phyloP scores from a whole-genome alignment of 1,140 invertebrate species.

The Gryllus bimaculatus region DNA sequence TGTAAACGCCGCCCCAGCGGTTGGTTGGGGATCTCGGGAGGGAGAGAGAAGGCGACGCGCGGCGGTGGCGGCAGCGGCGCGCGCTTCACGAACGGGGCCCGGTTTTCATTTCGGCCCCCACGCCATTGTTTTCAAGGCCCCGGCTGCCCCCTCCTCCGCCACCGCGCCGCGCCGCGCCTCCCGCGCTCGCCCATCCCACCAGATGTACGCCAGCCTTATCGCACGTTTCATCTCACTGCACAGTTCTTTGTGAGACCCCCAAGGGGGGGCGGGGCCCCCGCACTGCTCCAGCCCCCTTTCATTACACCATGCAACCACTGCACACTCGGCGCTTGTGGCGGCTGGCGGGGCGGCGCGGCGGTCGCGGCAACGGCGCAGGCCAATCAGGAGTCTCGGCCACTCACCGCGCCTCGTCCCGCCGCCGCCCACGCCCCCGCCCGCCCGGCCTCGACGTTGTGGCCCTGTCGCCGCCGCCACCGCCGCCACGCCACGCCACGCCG shows the following conservation, averaged over 20 bases:
- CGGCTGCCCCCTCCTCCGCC: neutral
- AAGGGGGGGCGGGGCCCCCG: conserved; percentile 12
- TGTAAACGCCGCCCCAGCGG: neutral
- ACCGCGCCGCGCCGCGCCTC: neutral
- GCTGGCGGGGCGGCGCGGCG: no score
- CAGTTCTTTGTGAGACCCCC: neutral
- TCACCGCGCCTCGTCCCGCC: neutral
- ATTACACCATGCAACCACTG: conserved; percentile 13
- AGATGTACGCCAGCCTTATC: conserved; percentile 18
- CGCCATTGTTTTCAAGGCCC: conserved; percentile 12
- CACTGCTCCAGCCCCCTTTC: conserved; percentile 9
- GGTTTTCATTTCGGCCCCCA: neutral
- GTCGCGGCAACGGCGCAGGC: neutral
- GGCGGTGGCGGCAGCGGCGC: neutral
- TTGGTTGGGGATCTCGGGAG: no score
- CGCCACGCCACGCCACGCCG: no score
- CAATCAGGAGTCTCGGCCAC: neutral
- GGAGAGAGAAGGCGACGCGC: neutral
- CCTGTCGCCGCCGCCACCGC: no score
- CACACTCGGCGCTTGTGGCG: neutral
- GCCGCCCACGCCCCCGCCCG: no score
- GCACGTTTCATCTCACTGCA: conserved; percentile 18
- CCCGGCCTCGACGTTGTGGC: neutral
- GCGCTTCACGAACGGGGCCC: neutral
- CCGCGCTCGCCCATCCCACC: conserved; percentile 13